phyloP scores from a whole-genome alignment of 2,888 invertebrate species.

The Drosophila robusta region DNA sequence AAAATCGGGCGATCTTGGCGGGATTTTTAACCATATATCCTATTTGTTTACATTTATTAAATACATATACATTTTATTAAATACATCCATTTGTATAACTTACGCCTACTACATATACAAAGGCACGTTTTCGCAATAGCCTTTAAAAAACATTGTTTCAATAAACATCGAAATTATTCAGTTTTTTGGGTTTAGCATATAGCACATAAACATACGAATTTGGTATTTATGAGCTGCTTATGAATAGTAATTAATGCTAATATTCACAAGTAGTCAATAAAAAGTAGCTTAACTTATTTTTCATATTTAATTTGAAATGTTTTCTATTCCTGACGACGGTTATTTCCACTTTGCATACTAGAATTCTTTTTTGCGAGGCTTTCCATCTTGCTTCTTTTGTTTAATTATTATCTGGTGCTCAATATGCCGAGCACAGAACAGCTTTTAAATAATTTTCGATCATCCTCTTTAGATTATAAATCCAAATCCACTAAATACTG shows the following conservation, averaged over 20 bases:
- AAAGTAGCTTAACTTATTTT: no score
- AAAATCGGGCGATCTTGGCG: neutral
- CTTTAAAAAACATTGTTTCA: neutral
- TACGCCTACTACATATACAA: neutral
- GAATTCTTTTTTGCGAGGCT: no score
- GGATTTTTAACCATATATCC: neutral
- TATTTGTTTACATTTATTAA: neutral
- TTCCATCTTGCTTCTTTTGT: neutral
- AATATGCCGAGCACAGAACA: no score
- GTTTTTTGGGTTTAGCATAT: no score
- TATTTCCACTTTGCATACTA: no score
- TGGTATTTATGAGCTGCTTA: no score
- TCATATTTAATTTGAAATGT: neutral
- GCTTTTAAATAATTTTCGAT: no score
- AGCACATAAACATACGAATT: no score
- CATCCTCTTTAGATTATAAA: neutral
- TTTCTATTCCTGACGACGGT: no score
- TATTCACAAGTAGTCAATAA: no score
- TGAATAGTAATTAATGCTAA: no score
- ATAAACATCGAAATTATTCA: neutral
- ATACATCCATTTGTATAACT: neutral
- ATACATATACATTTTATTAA: neutral
- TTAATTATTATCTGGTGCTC: neutral
- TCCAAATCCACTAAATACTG: neutral
- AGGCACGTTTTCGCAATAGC: constrained; percentile 14